Percentiles rank a stretch among this genome's conserved stretches.
Evolutionary conservation across 2,888 invertebrate genomes (phyloP).

Genomic region (Linnaemya vulpina): DNA sequence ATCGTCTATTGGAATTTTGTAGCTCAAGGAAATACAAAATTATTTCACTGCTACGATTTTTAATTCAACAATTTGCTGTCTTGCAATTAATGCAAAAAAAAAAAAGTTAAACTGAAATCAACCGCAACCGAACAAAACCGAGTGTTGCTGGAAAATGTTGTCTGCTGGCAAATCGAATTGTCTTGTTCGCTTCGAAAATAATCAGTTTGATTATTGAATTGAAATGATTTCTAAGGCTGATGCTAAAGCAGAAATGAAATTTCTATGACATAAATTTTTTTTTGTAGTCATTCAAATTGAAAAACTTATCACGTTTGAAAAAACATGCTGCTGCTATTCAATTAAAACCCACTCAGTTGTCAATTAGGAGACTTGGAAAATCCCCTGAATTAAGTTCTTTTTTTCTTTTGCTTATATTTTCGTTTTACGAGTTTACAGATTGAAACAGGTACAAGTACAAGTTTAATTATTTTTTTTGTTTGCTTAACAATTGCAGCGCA

Average conservation of each 20-base stretch:
- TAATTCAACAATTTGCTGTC: neutral
- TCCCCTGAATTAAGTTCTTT: slow-evolving; percentile 31
- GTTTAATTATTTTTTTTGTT: slow-evolving; percentile 25
- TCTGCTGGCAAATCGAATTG: neutral
- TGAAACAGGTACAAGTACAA: slow-evolving; percentile 53
- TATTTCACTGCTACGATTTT: neutral
- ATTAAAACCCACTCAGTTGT: slow-evolving; percentile 58
- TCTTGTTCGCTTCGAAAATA: neutral
- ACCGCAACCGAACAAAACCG: neutral
- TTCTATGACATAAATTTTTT: neutral
- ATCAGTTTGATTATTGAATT: slow-evolving; percentile 3
- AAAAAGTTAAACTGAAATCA: neutral
- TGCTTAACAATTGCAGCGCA: slow-evolving; percentile 48
- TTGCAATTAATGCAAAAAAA: neutral
- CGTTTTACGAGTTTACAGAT: neutral
- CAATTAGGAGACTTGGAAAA: slow-evolving; percentile 59
- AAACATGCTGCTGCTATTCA: slow-evolving; percentile 24
- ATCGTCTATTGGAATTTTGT: too few relatives aligned
- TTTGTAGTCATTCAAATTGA: neutral
- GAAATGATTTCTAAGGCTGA: slow-evolving; percentile 11
- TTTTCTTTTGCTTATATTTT: slow-evolving; percentile 8
- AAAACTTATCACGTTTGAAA: slow-evolving; percentile 43
- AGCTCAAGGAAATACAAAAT: too few relatives aligned
- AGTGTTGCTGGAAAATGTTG: neutral
- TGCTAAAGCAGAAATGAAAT: slow-evolving; percentile 10